Evolutionary conservation across 2,888 invertebrate genomes (phyloP).

Genomic region (Axea sp.): DNA sequence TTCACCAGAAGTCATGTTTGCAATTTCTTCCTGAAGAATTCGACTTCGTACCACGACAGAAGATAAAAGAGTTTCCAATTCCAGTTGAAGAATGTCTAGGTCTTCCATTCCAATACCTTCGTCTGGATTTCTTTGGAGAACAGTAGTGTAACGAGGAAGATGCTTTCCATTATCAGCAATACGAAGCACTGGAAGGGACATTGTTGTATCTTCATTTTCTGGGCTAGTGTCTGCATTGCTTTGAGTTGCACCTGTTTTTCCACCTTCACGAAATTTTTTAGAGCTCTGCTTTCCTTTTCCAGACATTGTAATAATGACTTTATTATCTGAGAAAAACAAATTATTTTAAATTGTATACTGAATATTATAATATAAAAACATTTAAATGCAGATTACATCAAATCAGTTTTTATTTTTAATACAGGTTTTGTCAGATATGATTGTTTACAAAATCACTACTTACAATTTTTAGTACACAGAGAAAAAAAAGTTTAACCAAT

Average conservation of each 20-base stretch:
- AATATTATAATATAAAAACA: too few species aligned
- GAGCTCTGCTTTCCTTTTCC: conserved; percentile 77
- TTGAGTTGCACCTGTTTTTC: conserved; percentile 69
- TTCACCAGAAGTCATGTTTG: conserved; percentile 84
- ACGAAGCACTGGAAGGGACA: conserved; percentile 84
- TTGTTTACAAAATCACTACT: too few species aligned
- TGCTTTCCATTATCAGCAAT: conserved; percentile 85
- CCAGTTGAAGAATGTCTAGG: conserved; percentile 91
- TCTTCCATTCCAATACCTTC: conserved; percentile 93
- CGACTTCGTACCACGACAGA: conserved; percentile 90
- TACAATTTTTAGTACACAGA: too few species aligned
- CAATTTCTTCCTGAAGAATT: conserved; percentile 88
- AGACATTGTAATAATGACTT: too few species aligned
- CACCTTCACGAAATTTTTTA: conserved; percentile 74
- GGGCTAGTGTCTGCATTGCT: conserved; percentile 70
- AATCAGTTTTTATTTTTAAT: too few species aligned
- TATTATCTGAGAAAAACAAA: too few species aligned
- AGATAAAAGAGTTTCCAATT: conserved; percentile 91
- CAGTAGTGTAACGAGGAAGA: conserved; percentile 83
- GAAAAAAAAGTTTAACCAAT: too few species aligned
- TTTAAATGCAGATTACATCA: too few species aligned
- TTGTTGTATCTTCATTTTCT: conserved; percentile 71
- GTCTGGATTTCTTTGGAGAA: conserved; percentile 84
- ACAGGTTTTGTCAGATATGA: too few species aligned
- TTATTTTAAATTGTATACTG: too few species aligned